Evolutionary conservation across 2,113 vertebrate species (phyloP).

Genomic region (Perccottus glenii): DNA sequence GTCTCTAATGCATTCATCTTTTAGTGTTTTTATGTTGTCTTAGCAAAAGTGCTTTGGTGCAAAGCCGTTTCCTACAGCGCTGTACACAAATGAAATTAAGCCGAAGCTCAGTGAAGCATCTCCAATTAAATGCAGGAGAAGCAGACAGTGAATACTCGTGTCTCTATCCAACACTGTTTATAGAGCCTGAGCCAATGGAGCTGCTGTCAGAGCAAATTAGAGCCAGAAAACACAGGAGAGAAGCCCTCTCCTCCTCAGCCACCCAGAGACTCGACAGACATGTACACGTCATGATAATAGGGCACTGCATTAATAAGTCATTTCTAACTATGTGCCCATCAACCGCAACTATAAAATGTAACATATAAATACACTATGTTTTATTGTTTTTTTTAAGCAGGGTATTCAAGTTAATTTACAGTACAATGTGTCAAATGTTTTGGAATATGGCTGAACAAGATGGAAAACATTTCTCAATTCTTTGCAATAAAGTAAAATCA

Average conservation of each 20-base stretch:
- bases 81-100: slow-evolving; percentile 7
- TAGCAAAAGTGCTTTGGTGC: not conserved
- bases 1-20: not conserved
- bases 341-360: not conserved
- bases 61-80: not conserved
- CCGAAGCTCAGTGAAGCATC: slow-evolving; percentile 20
- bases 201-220: slow-evolving; percentile 59
- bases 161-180: slow-evolving; percentile 17
- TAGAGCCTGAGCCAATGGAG: slow-evolving; percentile 37
- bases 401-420: no score
- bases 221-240: slow-evolving; percentile 40
- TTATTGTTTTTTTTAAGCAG: no score
- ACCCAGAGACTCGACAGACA: not conserved
- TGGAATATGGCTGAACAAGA: no score
- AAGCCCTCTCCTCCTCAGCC: slow-evolving; percentile 12
- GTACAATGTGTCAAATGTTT: no score
- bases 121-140: slow-evolving; percentile 26
- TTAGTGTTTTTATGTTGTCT: not conserved
- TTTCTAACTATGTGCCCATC: not conserved
- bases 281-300: not conserved
- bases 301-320: not conserved
- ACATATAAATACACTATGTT: no score
- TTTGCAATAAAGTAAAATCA: no score
- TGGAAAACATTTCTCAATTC: no score
- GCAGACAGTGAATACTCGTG: slow-evolving; percentile 4